Evolutionary conservation across 2,888 invertebrate genomes (phyloP), one percentile per base, ranked within the genome.

Genomic region (Yponomeuta evonymella): DNA sequence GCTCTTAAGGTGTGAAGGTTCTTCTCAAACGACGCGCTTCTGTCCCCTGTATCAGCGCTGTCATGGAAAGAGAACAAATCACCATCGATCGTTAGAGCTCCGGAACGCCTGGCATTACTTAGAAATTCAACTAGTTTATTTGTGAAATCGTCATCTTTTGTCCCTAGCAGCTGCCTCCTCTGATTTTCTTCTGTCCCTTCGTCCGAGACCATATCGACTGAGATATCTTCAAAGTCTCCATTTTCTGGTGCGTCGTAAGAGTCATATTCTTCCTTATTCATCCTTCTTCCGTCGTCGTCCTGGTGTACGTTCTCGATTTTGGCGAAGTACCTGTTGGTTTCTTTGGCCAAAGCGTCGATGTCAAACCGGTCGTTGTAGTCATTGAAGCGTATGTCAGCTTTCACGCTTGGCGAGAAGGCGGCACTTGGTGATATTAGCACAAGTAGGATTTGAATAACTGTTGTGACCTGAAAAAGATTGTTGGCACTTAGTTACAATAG

Each of bases 341-440:
- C 65, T 29, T 65, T 23, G 29, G 33, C 65, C 65, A 65, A 12
- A 23, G 29, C 29, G 11, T 29, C 29, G 65, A 65, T 65, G 33
- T 65, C 33, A 29, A 65, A 65, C 2, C 65, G 65, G 65, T 65
- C 65, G 33, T 65, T 65, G 65, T 15, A 12, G 51, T 58, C 51
- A 5, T 58, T 15, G 51, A 65, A 65, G 10, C 30, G 30, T n/a
- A 65, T 65, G 65, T 65, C 65, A 9, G 65, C 29, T 65, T 29
- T 6, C 5, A 65, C 12, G 29, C 5, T 65, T 29, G 5, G 30
- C 11, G 29, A 11, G 29, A 29, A 12, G 12, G 30, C 30, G 15
- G 51, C 12, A 15, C 6, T 58, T 15, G 51, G 51, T 58, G 51
- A 58, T 58, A 58, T 15, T 58, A 58, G 5, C 5, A 58, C 2